These are phyloP conservation scores for Pandemis cinnamomeana DNA, from an alignment of 2,888 invertebrate genomes.

Conservation along the genomic window DNA sequence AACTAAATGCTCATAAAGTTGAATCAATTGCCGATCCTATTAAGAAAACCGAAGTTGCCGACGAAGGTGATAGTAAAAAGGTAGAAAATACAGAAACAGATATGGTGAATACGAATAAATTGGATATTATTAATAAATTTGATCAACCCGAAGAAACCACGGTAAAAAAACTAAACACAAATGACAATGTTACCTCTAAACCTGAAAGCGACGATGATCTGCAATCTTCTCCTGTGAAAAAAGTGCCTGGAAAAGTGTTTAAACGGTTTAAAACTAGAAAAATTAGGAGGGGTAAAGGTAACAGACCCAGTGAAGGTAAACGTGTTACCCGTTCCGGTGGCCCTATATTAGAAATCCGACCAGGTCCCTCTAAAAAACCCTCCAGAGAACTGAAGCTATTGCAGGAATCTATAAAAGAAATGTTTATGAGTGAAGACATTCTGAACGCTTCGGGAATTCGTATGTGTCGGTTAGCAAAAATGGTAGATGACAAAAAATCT, in stretches of 20 bases:
- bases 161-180: conserved; percentile 9
- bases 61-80: conserved; percentile 24
- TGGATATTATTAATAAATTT: conserved; percentile 28
- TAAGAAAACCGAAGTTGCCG: conserved; percentile 15
- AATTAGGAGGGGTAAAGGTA: conserved; percentile 44
- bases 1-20: conserved; percentile 17
- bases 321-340: conserved; percentile 55
- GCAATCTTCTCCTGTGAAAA: conserved; percentile 42
- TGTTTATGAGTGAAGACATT: conserved; percentile 87
- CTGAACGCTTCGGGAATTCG: conserved; percentile 86
- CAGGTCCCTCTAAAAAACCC: conserved; percentile 55
- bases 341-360: conserved; percentile 45
- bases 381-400: conserved; percentile 85
- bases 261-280: conserved; percentile 29
- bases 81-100: conserved; percentile 34
- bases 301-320: conserved; percentile 44
- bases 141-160: neutral
- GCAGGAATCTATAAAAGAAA: conserved; percentile 88
- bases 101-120: conserved; percentile 15
- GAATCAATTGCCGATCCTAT: neutral
- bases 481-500: conserved; percentile 65
- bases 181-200: conserved; percentile 3
- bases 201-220: conserved; percentile 44
- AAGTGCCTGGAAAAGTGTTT: conserved; percentile 40
- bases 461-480: conserved; percentile 86